phyloP scores from a whole-genome alignment of 2,113 vertebrate genomes.

The Paralichthys olivaceus region DNA sequence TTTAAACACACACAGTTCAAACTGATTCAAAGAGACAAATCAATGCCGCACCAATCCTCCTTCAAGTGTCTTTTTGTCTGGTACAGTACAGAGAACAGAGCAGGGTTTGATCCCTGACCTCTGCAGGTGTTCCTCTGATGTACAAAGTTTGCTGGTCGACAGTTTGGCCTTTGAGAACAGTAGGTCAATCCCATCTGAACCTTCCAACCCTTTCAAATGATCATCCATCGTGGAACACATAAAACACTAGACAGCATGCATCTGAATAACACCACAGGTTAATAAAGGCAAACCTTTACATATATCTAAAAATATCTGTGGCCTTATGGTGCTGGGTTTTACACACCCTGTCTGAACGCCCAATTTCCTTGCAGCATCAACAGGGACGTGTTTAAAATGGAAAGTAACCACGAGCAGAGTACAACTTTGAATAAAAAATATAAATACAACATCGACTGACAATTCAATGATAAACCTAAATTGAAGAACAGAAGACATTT shows the following conservation, averaged over 20 bases:
- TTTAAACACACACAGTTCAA: not conserved
- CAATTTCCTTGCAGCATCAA: not conserved
- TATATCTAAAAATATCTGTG: too few relatives aligned
- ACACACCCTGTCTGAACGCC: not conserved
- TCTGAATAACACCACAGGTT: conserved; percentile 39
- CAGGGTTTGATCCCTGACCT: conserved; percentile 45
- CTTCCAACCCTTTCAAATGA: conserved; percentile 53
- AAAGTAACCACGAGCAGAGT: not conserved
- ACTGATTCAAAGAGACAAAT: conserved; percentile 9
- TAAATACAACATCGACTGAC: too few relatives aligned
- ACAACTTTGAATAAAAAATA: not conserved
- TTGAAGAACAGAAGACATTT: too few relatives aligned
- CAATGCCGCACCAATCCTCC: not conserved
- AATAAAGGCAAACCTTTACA: not conserved
- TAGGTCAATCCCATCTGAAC: conserved; percentile 37
- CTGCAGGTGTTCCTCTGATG: conserved; percentile 51
- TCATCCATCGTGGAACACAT: conserved; percentile 20
- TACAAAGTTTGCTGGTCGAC: conserved; percentile 30
- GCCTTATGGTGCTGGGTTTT: not conserved
- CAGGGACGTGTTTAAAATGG: not conserved
- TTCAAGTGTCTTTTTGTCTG: conserved; percentile 34
- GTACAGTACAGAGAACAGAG: conserved; percentile 22
- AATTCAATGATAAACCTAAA: too few relatives aligned
- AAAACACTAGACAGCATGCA: conserved; percentile 32
- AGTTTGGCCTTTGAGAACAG: conserved; percentile 65